Percentiles rank a stretch among this genome's conserved stretches.
Evolutionary conservation across 2,888 invertebrate species (phyloP).

Genomic region (Tipula vernalis): DNA sequence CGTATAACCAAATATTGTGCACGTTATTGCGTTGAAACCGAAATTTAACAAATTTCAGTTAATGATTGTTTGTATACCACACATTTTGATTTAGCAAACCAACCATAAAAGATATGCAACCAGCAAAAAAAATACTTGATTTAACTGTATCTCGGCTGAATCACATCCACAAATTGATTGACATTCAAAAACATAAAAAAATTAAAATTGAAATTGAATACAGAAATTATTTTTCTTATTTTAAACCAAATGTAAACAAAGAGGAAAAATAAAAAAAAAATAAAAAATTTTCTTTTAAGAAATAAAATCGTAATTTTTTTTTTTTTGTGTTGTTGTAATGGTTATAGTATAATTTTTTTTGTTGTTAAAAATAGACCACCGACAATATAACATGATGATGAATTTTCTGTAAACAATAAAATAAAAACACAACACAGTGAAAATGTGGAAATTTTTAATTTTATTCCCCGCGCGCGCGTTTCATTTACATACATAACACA

Average conservation of each 20-base stretch:
- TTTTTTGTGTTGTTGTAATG: not conserved
- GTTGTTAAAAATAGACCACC: not conserved
- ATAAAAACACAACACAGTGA: not conserved
- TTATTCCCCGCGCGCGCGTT: not conserved
- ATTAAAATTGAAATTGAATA: not conserved
- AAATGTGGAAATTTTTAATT: not conserved
- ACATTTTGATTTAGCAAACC: too few species aligned
- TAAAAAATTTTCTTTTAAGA: not conserved
- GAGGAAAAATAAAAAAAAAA: not conserved
- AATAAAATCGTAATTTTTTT: not conserved
- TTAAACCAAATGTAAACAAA: not conserved
- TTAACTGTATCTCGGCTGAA: not conserved
- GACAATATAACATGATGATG: not conserved
- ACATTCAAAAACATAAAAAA: not conserved
- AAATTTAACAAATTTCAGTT: too few species aligned
- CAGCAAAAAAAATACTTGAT: too few species aligned
- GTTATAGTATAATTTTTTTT: not conserved
- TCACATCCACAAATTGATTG: not conserved
- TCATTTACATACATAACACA: not conserved
- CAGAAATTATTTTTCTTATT: not conserved
- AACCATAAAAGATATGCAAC: not conserved
- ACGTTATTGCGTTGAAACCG: too few species aligned
- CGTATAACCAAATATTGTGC: too few species aligned
- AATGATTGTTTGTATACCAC: too few species aligned
- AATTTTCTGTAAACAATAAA: not conserved